phyloP scores from a whole-genome alignment of 2,113 vertebrate genomes.

The Pseudorhombus dupliciocellatus region DNA sequence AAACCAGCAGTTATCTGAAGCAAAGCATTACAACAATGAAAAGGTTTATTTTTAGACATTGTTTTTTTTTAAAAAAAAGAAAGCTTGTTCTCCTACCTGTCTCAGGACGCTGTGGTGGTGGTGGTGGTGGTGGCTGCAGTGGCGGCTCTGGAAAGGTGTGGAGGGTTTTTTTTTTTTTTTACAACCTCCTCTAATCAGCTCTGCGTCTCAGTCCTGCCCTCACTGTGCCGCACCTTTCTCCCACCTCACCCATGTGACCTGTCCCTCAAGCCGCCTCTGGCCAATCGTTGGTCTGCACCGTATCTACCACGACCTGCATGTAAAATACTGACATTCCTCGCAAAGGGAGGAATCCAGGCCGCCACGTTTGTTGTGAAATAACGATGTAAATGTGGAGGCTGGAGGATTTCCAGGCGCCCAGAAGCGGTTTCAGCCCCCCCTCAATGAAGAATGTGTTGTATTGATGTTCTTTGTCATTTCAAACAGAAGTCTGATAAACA shows the following conservation, averaged over 20 bases:
- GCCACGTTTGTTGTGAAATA: slow-evolving; percentile 33
- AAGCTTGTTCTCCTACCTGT: slow-evolving; percentile 51
- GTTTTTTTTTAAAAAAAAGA: not conserved
- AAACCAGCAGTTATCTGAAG: not conserved
- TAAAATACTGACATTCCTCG: slow-evolving; percentile 18
- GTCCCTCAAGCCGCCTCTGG: not conserved
- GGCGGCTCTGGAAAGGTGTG: slow-evolving; percentile 1
- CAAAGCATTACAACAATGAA: not conserved
- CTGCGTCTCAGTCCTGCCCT: slow-evolving; percentile 22
- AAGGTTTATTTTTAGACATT: not conserved
- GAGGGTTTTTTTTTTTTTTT: slow-evolving; percentile 4
- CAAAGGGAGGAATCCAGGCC: slow-evolving; percentile 36
- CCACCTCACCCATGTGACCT: slow-evolving; percentile 9
- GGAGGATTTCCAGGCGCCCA: not conserved
- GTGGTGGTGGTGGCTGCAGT: no score
- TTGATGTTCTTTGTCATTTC: not conserved
- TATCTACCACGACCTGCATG: not conserved
- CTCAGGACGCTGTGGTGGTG: slow-evolving; percentile 1
- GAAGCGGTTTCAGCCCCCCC: not conserved
- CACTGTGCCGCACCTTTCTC: slow-evolving; percentile 12
- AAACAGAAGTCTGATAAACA: slow-evolving; percentile 2
- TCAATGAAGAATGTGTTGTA: not conserved
- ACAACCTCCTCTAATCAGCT: slow-evolving; percentile 5
- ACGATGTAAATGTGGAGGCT: not conserved
- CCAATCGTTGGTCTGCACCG: slow-evolving; percentile 37